Conservation (phyloP, 2,888 invertebrate genomes). For the Apoderus coryli region DNA sequence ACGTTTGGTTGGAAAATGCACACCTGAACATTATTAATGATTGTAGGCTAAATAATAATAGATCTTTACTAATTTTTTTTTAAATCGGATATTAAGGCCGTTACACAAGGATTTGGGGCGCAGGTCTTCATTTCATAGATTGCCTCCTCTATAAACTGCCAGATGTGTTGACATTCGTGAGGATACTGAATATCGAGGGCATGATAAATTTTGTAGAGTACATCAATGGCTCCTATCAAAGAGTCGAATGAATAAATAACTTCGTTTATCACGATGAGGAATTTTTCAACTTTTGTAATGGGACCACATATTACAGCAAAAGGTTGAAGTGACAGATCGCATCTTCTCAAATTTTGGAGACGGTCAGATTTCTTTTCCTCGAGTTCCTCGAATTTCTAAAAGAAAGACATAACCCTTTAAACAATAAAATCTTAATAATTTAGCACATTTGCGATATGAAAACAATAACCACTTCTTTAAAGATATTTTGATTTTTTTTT, state of each 20-base stretch:
- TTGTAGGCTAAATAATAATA: too few species aligned
- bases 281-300: background rate
- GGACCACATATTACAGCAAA: constrained; percentile 5
- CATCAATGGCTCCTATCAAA: background rate
- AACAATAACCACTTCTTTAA: too few species aligned
- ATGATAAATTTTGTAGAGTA: constrained; percentile 1
- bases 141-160: constrained; percentile 1
- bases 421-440: too few species aligned
- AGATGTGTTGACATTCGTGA: constrained; percentile 4
- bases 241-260: constrained; percentile 1
- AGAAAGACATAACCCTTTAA: too few species aligned
- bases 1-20: too few species aligned
- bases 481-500: too few species aligned
- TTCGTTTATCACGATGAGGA: constrained; percentile 2
- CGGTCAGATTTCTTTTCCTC: too few species aligned
- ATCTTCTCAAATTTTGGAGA: background rate
- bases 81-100: too few species aligned
- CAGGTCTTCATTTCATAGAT: background rate
- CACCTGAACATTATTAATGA: too few species aligned
- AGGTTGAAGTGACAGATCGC: constrained; percentile 1
- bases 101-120: background rate
- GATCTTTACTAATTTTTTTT: too few species aligned
- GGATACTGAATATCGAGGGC: constrained; percentile 2
- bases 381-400: too few species aligned
- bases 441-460: too few species aligned